Evolutionary conservation across 2,113 vertebrate genomes (phyloP).

Genomic region (Sylvia atricapilla): DNA sequence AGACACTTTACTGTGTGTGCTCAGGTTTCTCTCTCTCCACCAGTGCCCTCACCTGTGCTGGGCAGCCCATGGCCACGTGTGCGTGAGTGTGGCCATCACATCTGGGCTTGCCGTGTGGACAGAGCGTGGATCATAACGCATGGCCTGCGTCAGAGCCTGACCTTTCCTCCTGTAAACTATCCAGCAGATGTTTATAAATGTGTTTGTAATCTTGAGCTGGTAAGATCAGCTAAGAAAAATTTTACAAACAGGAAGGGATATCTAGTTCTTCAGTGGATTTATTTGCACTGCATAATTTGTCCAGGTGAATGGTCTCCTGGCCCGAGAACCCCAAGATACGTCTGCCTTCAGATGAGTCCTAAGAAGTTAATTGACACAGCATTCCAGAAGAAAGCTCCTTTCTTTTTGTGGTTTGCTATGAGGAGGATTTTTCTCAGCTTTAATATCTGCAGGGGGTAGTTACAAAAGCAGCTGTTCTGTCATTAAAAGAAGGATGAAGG

Average conservation of each 20-base stretch:
- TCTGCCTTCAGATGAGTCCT: neutral
- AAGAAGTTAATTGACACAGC: neutral
- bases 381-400: constrained; percentile 23
- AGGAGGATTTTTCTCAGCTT: constrained; percentile 59
- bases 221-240: constrained; percentile 22
- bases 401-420: constrained; percentile 22
- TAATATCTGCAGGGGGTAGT: constrained; percentile 51
- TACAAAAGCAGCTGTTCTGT: constrained; percentile 52
- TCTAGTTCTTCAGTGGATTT: neutral
- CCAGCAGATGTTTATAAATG: constrained; percentile 44
- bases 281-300: neutral
- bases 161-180: constrained; percentile 51
- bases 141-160: constrained; percentile 46
- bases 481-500: constrained; percentile 32
- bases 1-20: neutral
- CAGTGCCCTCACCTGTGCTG: neutral
- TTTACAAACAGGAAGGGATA: constrained; percentile 53
- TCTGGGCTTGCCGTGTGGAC: neutral
- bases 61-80: neutral
- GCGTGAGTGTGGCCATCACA: neutral
- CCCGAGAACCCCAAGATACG: neutral
- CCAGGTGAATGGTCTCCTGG: neutral
- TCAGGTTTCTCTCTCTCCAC: neutral
- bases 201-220: constrained; percentile 19
- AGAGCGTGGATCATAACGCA: neutral